Conservation (phyloP, 2,797 vertebrate species). For the Enteromius unitaeniatus region DNA sequence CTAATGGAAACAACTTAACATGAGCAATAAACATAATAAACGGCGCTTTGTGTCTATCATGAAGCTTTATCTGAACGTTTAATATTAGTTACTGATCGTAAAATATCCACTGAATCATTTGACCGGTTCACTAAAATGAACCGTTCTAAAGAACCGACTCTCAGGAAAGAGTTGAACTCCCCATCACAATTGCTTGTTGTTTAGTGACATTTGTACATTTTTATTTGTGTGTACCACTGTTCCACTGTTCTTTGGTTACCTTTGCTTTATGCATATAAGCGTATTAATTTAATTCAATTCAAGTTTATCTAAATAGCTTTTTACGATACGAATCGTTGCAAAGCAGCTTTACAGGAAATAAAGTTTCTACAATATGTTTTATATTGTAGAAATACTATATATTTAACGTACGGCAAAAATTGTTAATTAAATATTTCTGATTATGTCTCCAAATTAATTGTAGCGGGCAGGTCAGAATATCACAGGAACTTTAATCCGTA, state of each 20-base stretch:
- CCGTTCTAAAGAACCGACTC: neutral
- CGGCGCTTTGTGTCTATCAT: neutral
- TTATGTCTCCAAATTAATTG: neutral
- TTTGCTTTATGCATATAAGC: neutral
- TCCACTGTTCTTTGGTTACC: neutral
- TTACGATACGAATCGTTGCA: too few relatives aligned
- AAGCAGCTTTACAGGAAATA: too few relatives aligned
- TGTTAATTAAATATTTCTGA: neutral
- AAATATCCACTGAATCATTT: neutral
- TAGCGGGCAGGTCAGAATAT: neutral
- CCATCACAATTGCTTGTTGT: neutral
- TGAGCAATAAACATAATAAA: neutral
- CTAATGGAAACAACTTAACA: neutral
- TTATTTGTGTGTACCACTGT: neutral
- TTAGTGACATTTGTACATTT: neutral
- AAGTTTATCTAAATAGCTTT: too few relatives aligned
- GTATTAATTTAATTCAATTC: neutral
- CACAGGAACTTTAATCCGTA: conserved; percentile 43
- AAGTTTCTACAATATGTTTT: too few relatives aligned
- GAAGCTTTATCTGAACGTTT: neutral
- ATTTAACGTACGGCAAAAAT: too few relatives aligned
- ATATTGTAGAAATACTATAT: too few relatives aligned
- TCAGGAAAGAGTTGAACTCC: neutral
- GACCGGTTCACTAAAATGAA: neutral
- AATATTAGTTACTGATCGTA: neutral